phyloP scores from a whole-genome alignment of 1,140 invertebrate genomes.

The Heliothis virescens region DNA sequence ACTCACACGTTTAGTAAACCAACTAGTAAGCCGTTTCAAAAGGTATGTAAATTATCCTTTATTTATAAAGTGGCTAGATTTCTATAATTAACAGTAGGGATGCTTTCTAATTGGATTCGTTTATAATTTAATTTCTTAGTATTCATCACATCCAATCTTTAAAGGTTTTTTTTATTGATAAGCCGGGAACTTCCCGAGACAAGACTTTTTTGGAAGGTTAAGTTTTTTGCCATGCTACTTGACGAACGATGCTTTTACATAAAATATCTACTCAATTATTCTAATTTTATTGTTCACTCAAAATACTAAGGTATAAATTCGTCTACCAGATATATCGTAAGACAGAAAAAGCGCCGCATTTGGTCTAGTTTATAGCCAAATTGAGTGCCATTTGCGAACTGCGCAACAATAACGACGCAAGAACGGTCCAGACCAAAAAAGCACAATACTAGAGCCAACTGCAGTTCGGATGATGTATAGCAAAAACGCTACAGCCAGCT shows the following conservation, averaged over 20 bases:
- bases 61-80: neutral
- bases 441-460: slow-evolving; percentile 62
- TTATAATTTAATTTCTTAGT: no score
- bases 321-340: neutral
- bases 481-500: slow-evolving; percentile 65
- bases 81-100: neutral
- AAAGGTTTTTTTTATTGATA: no score
- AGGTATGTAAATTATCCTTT: slow-evolving; percentile 62
- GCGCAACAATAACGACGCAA: slow-evolving; percentile 36
- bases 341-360: slow-evolving; percentile 4
- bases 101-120: no score
- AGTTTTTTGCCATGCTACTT: no score
- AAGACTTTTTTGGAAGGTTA: no score
- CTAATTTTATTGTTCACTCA: neutral
- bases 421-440: slow-evolving; percentile 54
- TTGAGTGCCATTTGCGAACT: slow-evolving; percentile 34
- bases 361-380: slow-evolving; percentile 2
- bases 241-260: neutral
- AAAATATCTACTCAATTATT: neutral
- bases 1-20: slow-evolving; percentile 70
- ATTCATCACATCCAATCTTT: no score
- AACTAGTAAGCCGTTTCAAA: slow-evolving; percentile 35
- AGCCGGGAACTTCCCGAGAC: no score
- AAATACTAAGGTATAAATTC: neutral
- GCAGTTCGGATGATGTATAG: slow-evolving; percentile 71